Base-by-base conservation (phyloP, 2,888 invertebrate genomes). In the Meghimatium bilineatum region DNA sequence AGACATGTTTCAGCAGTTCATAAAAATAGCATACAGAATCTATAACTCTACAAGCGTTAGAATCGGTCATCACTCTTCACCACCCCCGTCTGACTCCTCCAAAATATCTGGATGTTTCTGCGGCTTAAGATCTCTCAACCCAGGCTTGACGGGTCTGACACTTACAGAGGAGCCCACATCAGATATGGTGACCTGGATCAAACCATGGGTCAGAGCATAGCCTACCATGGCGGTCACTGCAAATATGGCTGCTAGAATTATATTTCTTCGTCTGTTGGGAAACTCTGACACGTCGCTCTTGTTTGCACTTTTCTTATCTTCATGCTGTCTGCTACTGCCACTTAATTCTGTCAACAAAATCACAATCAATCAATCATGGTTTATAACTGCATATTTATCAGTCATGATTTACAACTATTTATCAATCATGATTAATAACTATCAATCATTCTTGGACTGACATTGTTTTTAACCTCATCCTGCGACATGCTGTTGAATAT, bases 181-280 rank as follows among this genome's bases (percentile, higher is more conserved):
- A 36, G 82, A 63, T 29, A 78, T 44, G 29, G 74, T 74, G 49
- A 91, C 76, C 26, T 88, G 87, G 20, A 93, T 88, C 52, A 92
- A 83, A 26, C 93, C 93, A 82, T 87, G 89, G 34, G 89, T 52
- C 80, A 92, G 88, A 3, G 92, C 92, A 86, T 90, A 93, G 23
- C 89, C 89, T 8, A 91, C 82, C 93, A 93, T 93, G 12, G 91
- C 87, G 8, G 90, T 88, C 14, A 90, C 34, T 12, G 92, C 93
- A 88, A 93, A 91, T 26, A 91, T 84, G 34, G 89, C 92, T 1
- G 91, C 91, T n/a, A 93, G 82, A 67, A 93, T 82, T 89, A 93
- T 92, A 83, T 93, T 92, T 6, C 92, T 87, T 12, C 87, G 88
- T 78, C 88, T 90, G 87, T 93, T 85, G 3, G 92, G 93, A 84